These are phyloP conservation scores for Actenoides hombroni DNA, from an alignment of 2,113 vertebrate species.

Conservation along the genomic window DNA sequence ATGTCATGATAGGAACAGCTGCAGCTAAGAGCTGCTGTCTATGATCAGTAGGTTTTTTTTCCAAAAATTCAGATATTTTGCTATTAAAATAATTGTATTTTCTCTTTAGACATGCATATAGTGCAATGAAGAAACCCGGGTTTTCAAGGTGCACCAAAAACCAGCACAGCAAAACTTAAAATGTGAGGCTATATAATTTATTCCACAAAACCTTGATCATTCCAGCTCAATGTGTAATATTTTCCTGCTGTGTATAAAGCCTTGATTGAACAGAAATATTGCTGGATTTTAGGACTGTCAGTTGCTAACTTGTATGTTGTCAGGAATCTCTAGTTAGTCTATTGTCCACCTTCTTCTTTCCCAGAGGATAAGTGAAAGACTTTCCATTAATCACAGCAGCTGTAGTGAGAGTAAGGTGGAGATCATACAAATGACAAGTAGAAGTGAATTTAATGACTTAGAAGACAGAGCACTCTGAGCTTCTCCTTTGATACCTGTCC, in stretches of 20 bases:
- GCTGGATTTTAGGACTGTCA: not conserved
- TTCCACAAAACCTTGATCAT: not conserved
- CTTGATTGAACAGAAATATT: not conserved
- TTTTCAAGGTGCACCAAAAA: not conserved
- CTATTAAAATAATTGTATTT: slow-evolving; percentile 35
- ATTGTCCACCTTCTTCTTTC: not conserved
- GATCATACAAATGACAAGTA: not conserved
- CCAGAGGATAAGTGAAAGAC: not conserved
- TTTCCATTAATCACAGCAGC: not conserved
- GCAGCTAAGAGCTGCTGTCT: slow-evolving; percentile 65
- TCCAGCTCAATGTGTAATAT: not conserved
- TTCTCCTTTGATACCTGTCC: not conserved
- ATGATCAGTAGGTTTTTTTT: slow-evolving; percentile 35
- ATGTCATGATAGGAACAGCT: slow-evolving; percentile 64
- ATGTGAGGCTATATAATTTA: fast-evolving
- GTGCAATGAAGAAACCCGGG: not conserved
- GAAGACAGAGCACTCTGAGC: not conserved
- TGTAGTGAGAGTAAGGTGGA: not conserved
- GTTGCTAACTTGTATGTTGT: not conserved
- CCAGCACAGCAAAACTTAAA: not conserved
- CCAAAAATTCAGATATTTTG: slow-evolving; percentile 62
- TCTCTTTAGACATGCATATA: not conserved
- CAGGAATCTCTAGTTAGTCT: not conserved
- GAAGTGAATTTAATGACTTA: not conserved
- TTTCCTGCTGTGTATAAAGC: not conserved